phyloP scores from a whole-genome alignment of 2,888 invertebrate genomes.

The Plebejus argus region DNA sequence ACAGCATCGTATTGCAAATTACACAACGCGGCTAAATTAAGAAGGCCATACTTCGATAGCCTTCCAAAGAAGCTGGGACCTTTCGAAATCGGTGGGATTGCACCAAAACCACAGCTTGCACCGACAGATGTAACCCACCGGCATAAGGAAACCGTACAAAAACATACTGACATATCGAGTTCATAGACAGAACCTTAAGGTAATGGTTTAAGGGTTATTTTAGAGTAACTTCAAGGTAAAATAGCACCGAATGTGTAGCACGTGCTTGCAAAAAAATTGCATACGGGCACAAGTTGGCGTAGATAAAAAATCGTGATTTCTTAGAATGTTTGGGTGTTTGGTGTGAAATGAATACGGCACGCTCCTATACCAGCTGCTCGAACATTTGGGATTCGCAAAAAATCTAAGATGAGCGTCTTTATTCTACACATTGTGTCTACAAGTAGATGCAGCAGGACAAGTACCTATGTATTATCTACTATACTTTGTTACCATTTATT shows the following conservation, averaged over 20 bases:
- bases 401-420: slow-evolving; percentile 4
- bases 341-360: slow-evolving; percentile 57
- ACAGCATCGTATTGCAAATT: slow-evolving; percentile 76
- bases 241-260: slow-evolving; percentile 48
- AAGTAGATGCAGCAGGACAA: not conserved
- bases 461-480: not conserved
- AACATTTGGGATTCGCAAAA: not conserved
- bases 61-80: not conserved
- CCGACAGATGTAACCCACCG: slow-evolving; percentile 73
- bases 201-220: not conserved
- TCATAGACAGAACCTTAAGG: not conserved
- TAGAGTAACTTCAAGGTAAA: not conserved
- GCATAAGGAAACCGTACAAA: slow-evolving; percentile 68
- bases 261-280: slow-evolving; percentile 76
- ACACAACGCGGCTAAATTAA: slow-evolving; percentile 50
- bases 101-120: slow-evolving; percentile 70
- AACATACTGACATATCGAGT: slow-evolving; percentile 45
- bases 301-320: slow-evolving; percentile 64
- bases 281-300: slow-evolving; percentile 76
- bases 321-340: slow-evolving; percentile 50
- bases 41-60: slow-evolving; percentile 33
- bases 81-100: slow-evolving; percentile 51
- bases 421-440: slow-evolving; percentile 13
- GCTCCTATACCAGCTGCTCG: slow-evolving; percentile 49
- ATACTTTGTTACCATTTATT: too few relatives aligned